Base-by-base conservation (phyloP, 37 sponge, comb jelly and placozoan genomes). In the Haliclona indistincta region DNA sequence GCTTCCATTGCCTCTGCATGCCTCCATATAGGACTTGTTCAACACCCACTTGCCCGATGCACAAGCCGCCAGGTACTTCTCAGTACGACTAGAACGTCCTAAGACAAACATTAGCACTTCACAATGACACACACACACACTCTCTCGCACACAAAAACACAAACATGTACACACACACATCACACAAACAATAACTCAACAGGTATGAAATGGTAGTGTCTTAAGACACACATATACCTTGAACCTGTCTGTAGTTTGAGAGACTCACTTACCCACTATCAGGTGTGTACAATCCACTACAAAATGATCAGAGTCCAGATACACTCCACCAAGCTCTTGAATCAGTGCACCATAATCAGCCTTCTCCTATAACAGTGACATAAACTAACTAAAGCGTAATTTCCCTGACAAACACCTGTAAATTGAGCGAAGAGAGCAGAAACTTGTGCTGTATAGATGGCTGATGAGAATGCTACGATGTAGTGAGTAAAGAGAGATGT, bases 21-120 rank as follows among this genome's bases (percentile, higher is more conserved):
- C 67, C 58, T 95, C 96, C 38, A 92, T 43, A 70, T 81, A 95
- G 8, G 93, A 85, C 68, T 84, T 88, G 52, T 76, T 83, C 22
- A 92, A 70, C 20, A 95, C 81, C 96, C 94, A 92, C 67, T 89
- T 88, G 8, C 96, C 96, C 43, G 93, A 74, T 10, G 96, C 96
- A 75, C 90, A 69, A 0, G 88, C 87, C 15, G 86, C 86, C n/a
- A 92, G 80, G 63, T 68, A 95, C 67, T 95, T 95, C 76, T 94
- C 95, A 20, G 77, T 91, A 2, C 92, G 65, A 49, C 86, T 87
- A 4, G 92, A 73, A 44, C 68, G 73, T 17, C 91, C 91, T 73
- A 30, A 5, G 32, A 45, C 45, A 42, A 10, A 61, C 63, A 34
- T n/a, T n/a, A n/a, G n/a, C n/a, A n/a, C n/a, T n/a, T n/a, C n/a